phyloP scores from a whole-genome alignment of 2,888 invertebrate genomes.

The Chouioia cunea region DNA sequence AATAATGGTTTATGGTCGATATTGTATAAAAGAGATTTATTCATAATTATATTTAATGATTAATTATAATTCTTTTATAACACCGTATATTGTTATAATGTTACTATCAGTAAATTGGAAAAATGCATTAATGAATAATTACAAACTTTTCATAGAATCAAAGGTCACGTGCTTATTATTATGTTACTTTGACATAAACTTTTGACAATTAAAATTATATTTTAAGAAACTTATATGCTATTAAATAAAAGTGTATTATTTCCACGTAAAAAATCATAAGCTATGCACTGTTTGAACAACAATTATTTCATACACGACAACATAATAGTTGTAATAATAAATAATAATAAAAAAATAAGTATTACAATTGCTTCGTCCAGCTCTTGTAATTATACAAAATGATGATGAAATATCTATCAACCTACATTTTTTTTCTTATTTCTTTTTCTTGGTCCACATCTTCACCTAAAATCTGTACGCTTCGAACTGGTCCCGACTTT shows the following conservation, averaged over 20 bases:
- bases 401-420: slow-evolving; percentile 1
- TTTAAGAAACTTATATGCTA: no score
- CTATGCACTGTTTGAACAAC: neutral
- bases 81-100: neutral
- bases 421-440: slow-evolving; percentile 57
- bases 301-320: neutral
- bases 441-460: slow-evolving; percentile 68
- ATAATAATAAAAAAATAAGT: slow-evolving; percentile 31
- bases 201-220: slow-evolving; percentile 1
- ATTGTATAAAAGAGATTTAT: slow-evolving; percentile 23
- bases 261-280: neutral
- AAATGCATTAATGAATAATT: slow-evolving; percentile 11
- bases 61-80: no score
- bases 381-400: slow-evolving; percentile 1
- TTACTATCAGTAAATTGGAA: slow-evolving; percentile 1
- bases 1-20: slow-evolving; percentile 37
- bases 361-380: slow-evolving; percentile 9
- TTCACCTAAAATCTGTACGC: slow-evolving; percentile 80
- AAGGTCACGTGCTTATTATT: neutral
- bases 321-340: slow-evolving; percentile 30
- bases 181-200: neutral
- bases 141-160: slow-evolving; percentile 3
- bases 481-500: slow-evolving; percentile 74
- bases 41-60: no score
- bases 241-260: neutral